Percentiles rank a stretch among this genome's conserved stretches.
These are phyloP conservation scores for Vipera latastei DNA, from an alignment of 2,797 vertebrate species.

Conservation along the genomic window DNA sequence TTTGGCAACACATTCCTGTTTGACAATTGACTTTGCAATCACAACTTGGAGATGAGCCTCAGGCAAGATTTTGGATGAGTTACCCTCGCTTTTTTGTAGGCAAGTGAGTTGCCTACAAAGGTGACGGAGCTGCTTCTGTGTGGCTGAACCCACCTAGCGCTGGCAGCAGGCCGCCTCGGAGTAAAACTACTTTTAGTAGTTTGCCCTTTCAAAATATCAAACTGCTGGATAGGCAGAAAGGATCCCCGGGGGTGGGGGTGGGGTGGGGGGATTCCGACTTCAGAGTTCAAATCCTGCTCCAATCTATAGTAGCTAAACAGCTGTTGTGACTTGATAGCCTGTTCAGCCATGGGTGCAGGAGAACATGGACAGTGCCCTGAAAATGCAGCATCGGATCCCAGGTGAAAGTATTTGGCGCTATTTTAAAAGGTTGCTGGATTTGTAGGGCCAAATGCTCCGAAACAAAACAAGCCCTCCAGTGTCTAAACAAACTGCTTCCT, in stretches of 20 bases:
- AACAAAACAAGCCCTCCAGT: not conserved
- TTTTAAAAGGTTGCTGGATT: not conserved
- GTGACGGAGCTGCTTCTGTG: accelerated
- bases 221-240: not conserved
- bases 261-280: not conserved
- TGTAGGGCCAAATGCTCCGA: not conserved
- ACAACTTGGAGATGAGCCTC: accelerated
- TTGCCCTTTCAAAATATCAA: constrained; percentile 20
- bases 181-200: not conserved
- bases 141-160: not conserved
- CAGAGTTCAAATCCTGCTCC: constrained; percentile 20
- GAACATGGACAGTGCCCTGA: not conserved
- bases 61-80: not conserved
- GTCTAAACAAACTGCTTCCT: no score
- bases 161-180: not conserved
- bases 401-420: not conserved
- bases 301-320: constrained; percentile 26
- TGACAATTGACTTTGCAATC: not conserved
- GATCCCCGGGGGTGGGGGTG: not conserved
- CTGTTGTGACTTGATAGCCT: constrained; percentile 23
- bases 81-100: not conserved
- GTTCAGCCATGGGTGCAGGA: constrained; percentile 2
- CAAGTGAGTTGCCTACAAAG: accelerated
- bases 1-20: not conserved
- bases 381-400: not conserved